Evolutionary conservation across 2,113 vertebrate species (phyloP).

Genomic region (Phalacrocorax carbo): DNA sequence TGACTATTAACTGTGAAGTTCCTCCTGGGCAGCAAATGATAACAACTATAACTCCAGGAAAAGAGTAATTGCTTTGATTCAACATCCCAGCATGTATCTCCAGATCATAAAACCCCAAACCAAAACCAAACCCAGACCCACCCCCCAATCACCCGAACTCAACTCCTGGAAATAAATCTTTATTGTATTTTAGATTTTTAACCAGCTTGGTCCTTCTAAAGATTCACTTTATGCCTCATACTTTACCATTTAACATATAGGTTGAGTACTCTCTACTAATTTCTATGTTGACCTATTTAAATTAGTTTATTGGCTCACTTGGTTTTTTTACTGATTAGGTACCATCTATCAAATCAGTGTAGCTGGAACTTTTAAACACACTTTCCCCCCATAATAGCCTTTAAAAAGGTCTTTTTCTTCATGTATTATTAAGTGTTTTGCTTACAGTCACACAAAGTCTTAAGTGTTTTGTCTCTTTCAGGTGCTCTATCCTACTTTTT

Average conservation of each 20-base stretch:
- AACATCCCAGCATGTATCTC: not conserved
- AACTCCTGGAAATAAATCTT: not conserved
- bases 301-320: not conserved
- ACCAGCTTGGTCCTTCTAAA: not conserved
- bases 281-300: not conserved
- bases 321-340: not conserved
- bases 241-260: not conserved
- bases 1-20: conserved; percentile 23
- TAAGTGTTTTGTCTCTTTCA: not conserved
- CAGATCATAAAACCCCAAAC: not conserved
- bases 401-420: not conserved
- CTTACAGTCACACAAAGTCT: not conserved
- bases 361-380: not conserved
- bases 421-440: not conserved
- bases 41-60: not conserved
- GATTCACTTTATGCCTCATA: not conserved
- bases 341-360: not conserved
- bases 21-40: conserved; percentile 7
- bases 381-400: not conserved
- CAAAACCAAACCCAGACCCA: not conserved
- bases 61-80: conserved; percentile 1
- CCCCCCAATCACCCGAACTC: not conserved
- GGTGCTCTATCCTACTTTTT: not conserved
- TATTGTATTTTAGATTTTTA: not conserved
- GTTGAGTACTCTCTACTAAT: not conserved